Base-by-base conservation (phyloP, 1,140 invertebrate genomes). In the Ooceraea biroi region DNA sequence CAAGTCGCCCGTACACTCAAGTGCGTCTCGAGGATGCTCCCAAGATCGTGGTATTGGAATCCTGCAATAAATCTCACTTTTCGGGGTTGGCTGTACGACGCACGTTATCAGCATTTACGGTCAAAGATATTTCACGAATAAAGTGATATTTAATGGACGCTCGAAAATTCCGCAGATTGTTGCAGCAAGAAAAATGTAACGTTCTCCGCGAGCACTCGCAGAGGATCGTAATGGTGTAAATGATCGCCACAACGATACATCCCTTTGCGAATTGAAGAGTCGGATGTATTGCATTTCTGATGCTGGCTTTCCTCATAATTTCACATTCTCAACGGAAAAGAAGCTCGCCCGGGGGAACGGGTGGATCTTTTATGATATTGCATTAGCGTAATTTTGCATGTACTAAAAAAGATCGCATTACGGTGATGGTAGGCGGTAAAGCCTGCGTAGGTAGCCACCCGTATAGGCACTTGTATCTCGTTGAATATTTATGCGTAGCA, bases 401-500 rank as follows among this genome's bases (percentile, higher is more conserved):
- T 55, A 66, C 30, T 25, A 77, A 52, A n/a, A 77, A 55, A 12
- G 27, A 66, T 66, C 74, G 61, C 61, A 52, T 77, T 25, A 52
- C 19, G 50, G 19, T 17, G 65, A 65, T 72, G 58, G 73, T 50
- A 65, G 46, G 46, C 46, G 61, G 60, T 14, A 41, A 66, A 66
- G 44, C 27, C 48, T 66, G 30, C 74, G 61, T 77, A 66, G 61
- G 61, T 11, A 66, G 74, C 25, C n/a, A n/a, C n/a, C n/a, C 7
- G 57, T 74, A 7, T 36, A 61, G 4, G 25, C 60, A 57, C 60
- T 85, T 50, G 36, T 25, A 14, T 3, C 11, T 25, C 52, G n/a
- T 44, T 80, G 52, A 68, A 86, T 86, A 86, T 86, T 86, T 85
- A 86, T 50, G 52, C 85, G 50, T n/a, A 11, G 48, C 0, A 1